Percentiles rank a stretch among this genome's conserved stretches.
Conservation (phyloP, 2,797 vertebrate genomes). For the Pelodytes ibericus region DNA sequence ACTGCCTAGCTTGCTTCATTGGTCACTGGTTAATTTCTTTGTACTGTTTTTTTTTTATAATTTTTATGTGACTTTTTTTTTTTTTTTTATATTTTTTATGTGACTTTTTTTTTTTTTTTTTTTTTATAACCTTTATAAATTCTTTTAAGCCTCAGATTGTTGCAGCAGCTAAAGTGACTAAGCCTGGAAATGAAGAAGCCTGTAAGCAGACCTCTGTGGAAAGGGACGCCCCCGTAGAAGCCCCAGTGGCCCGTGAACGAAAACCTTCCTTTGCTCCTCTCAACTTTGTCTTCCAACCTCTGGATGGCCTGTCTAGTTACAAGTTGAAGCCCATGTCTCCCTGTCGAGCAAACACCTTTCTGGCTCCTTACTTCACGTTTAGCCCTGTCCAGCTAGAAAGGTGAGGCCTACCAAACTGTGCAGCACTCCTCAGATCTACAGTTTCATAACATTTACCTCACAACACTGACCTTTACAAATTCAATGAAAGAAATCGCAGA, state of each 20-base stretch:
- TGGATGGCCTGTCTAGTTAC: conserved; percentile 76
- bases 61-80: no score
- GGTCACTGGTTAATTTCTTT: no score
- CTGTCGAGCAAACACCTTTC: conserved; percentile 77
- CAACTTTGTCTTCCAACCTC: conserved; percentile 86
- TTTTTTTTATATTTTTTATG: no score
- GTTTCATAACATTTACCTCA: no score
- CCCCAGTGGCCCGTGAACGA: conserved; percentile 42
- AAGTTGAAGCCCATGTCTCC: conserved; percentile 82
- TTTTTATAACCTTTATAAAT: neutral
- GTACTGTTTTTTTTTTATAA: no score
- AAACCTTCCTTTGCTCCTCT: conserved; percentile 85
- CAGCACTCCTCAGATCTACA: no score
- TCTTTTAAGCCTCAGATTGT: no score
- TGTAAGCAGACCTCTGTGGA: conserved; percentile 39
- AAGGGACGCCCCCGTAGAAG: conserved; percentile 41
- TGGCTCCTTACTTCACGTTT: conserved; percentile 75
- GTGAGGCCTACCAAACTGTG: conserved; percentile 56
- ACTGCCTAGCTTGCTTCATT: no score
- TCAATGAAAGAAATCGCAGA: no score
- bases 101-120: neutral
- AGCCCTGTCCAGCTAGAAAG: conserved; percentile 56
- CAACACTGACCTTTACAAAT: no score
- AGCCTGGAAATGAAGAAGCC: conserved; percentile 21
- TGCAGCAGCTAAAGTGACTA: no score